phyloP scores from a whole-genome alignment of 2,113 vertebrate genomes.

The Dipodomys merriami region DNA sequence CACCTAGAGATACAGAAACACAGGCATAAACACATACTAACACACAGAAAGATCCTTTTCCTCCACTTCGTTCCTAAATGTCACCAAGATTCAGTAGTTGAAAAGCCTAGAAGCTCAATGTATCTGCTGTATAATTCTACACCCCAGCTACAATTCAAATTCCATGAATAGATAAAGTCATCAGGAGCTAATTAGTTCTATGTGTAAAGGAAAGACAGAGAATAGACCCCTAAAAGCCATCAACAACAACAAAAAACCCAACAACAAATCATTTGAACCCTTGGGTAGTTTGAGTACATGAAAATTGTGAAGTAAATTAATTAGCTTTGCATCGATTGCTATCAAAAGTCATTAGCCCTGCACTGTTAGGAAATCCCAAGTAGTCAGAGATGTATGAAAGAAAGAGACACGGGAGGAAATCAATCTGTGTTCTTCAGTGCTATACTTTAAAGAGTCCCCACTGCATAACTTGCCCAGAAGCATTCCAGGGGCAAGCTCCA shows the following conservation, averaged over 20 bases:
- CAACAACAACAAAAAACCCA: background rate
- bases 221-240: conserved; percentile 3
- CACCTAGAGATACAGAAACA: background rate
- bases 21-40: background rate
- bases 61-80: background rate
- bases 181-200: conserved; percentile 41
- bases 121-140: background rate
- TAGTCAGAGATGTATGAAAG: conserved; percentile 39
- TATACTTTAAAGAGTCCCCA: conserved; percentile 67
- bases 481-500: conserved; percentile 21
- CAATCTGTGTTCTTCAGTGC: conserved; percentile 33
- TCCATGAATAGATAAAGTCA: conserved; percentile 36
- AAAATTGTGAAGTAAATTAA: conserved; percentile 75
- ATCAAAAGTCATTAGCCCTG: conserved; percentile 64
- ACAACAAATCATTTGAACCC: conserved; percentile 48
- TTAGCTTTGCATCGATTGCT: conserved; percentile 72
- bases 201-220: conserved; percentile 12
- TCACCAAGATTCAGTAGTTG: background rate
- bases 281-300: conserved; percentile 49
- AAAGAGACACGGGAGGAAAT: conserved; percentile 50
- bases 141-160: background rate
- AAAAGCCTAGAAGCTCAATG: background rate
- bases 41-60: background rate
- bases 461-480: conserved; percentile 39
- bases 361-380: conserved; percentile 60